Base-by-base conservation (phyloP, 1,140 invertebrate species). In the Cydia amplana region DNA sequence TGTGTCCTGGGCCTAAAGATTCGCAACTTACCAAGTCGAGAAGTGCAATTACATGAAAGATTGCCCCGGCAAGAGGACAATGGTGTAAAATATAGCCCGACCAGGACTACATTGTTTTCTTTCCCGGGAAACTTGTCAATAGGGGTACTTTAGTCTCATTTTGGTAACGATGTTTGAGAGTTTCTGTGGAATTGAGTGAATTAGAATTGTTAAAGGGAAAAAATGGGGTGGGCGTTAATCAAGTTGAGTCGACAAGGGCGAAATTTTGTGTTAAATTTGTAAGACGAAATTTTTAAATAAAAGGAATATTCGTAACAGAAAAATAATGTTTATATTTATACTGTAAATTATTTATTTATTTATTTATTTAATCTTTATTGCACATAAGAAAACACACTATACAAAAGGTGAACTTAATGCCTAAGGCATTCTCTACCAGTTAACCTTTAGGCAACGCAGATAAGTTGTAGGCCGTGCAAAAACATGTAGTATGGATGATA, bases 151-250 rank as follows among this genome's bases (percentile, higher is more conserved):
- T 60, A 20, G 18, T 23, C 55, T 60, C 55, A 60, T 60, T 60
- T 60, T 60, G 55, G 55, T 60, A 60, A 60, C 55, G 55, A 60
- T 60, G 51, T 55, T 55, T 23, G 55, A 23, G 55, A 60, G 9
- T 51, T 51, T 51, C 49, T 18, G 49, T 23, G 55, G 20, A 23
- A 55, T 55, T 55, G 5, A 23, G 20, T 60, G 55, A 60, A 60
- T 60, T 60, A 60, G 55, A 60, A 60, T 60, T 60, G 55, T 60
- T 60, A 60, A 60, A 60, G 55, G 23, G 55, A 60, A 60, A 16
- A 60, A 60, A 60, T 60, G 18, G 51, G 51, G 49, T 6, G 55
- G 55, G 55, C 55, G 55, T 18, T 20, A 60, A 60, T 60, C 55
- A 60, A 10, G 10, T 18, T 51, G 16, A 0, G n/a, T 9, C 55